Base-by-base conservation (phyloP, 2,113 vertebrate species). In the Sinocyclocheilus rhinocerous region DNA sequence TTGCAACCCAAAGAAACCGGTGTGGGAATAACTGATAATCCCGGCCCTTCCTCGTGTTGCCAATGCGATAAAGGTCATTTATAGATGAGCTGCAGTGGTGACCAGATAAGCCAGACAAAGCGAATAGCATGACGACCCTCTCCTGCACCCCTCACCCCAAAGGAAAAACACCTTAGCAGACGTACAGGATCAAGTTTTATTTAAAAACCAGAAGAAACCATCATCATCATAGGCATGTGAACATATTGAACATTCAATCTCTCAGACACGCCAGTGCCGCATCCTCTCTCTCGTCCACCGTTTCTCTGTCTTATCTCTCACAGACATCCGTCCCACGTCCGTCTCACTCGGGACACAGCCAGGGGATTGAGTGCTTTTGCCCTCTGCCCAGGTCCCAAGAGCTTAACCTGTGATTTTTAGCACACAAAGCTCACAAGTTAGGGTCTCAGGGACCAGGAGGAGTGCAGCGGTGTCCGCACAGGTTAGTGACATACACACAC, bases 381-480 rank as follows among this genome's bases (percentile, higher is more conserved):
- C 95, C 97, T 99, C 97, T 97, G 96, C 98, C 98, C 96, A 96
- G 97, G 97, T 98, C 98, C 98, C 97, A 97, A 99, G 98, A 99
- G 96, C 97, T 97, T 97, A 97, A 98, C 98, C 97, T 97, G 98
- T 99, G 98, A 98, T 97, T 95, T 97, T 97, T 90, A 96, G 94
- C 96, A 95, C 95, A 96, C 95, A 97, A 96, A 97, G 95, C 98
- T 99, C 98, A 99, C 98, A 99, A 99, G 98, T 99, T 99, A 99
- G 98, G 98, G 98, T 99, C 98, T 99, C 98, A 99, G 98, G 98
- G 98, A 99, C 96, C 97, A 97, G 97, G 97, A 97, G 97, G 98
- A 99, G 97, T 96, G 96, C 91, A 75, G 93, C 93, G 94, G 92
- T 93, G 93, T 96, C 96, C 90, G 90, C 90, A 91, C 89, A 87